Evolutionary conservation across 2,888 invertebrate genomes (phyloP), one percentile per base, ranked within the genome.

Genomic region (Liodrosophila aerea): DNA sequence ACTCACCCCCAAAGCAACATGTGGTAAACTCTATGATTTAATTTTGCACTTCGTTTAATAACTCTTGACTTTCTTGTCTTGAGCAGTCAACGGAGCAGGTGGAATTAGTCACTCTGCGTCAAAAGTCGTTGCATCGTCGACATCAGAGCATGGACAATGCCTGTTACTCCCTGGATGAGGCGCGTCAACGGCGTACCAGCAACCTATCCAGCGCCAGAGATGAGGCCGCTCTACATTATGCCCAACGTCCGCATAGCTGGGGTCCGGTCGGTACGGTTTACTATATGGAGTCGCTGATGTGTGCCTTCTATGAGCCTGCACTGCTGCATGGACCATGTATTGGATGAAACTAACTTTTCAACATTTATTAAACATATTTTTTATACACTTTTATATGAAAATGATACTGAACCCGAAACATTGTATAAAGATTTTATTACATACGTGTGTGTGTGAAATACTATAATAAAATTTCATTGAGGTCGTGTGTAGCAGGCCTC

Each of bases 291-390:
- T 96, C 96, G 59, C 91, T 95, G 87, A 92, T 95, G 87, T 94
- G 95, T 70, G 93, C 94, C 86, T 94, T 94, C 71, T 95, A 95
- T 86, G 94, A 94, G 75, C 86, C 85, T 65, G 93, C 93, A 54
- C 91, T 92, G 86, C 96, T 96, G 77, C 97, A 97, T 92, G 97
- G 97, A 90, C 96, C 96, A 92, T 97, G 97, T 97, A 97, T 86
- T 86, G 86, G 81, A 83, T 87, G 71, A n/a, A n/a, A n/a, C n/a
- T n/a, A n/a, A n/a, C n/a, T n/a, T n/a, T n/a, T n/a, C n/a, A n/a
- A 76, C 62, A 60, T 67, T 83, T 85, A 45, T 62, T 69, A 51
- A 9, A 58, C 53, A 37, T 37, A 51, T 41, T 40, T 18, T 27
- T 22, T 29, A 39, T 40, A 30, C 54, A 30, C 49, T n/a, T 36